Conservation (phyloP, 2,113 vertebrate species). For the Lathamus discolor region DNA sequence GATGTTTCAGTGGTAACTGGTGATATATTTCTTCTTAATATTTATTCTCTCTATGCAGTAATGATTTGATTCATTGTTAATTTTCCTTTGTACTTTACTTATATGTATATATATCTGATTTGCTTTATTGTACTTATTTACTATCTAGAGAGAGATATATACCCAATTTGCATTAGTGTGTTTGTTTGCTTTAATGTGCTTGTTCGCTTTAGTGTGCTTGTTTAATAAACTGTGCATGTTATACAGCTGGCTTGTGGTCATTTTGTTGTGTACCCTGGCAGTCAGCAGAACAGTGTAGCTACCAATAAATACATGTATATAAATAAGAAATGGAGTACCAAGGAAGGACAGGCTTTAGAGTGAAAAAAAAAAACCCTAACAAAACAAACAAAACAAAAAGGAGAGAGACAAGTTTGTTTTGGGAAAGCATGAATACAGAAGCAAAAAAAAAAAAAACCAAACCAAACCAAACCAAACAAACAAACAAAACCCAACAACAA, state of each 20-base stretch:
- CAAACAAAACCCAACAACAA: neutral
- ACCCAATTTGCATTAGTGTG: neutral
- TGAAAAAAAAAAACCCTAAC: neutral
- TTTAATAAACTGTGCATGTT: neutral
- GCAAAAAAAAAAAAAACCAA: too few relatives aligned
- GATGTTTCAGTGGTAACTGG: neutral
- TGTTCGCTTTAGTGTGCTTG: neutral
- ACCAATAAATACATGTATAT: neutral
- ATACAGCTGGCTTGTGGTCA: neutral
- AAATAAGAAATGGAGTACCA: neutral
- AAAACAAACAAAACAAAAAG: neutral
- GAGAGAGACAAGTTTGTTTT: neutral
- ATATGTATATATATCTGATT: neutral
- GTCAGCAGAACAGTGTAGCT: neutral
- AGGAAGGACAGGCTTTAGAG: neutral
- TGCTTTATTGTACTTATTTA: neutral
- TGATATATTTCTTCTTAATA: neutral
- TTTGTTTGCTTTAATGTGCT: neutral
- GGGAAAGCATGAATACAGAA: neutral
- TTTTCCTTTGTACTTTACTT: neutral
- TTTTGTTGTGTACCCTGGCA: neutral
- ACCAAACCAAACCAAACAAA: accelerated
- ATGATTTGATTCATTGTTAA: neutral
- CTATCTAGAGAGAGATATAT: neutral
- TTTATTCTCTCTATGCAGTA: neutral